Conservation (phyloP, 2,888 invertebrate species). For the Cryptus armator region DNA sequence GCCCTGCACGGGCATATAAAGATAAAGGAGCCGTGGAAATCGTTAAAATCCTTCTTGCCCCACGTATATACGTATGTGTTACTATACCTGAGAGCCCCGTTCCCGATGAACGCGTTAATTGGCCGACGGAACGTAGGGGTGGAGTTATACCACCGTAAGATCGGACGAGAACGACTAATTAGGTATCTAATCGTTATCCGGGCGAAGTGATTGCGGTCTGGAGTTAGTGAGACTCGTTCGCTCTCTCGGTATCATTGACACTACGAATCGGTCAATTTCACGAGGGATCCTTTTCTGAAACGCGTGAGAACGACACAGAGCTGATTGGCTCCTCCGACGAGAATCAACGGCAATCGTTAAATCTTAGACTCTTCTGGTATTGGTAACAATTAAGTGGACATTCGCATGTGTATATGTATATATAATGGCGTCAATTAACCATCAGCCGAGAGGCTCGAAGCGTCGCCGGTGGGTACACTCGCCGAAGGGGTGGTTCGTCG, state of each 20-base stretch:
- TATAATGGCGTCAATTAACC: conserved; percentile 44
- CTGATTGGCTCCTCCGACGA: conserved; percentile 15
- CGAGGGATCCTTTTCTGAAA: conserved; percentile 15
- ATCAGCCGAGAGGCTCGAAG: conserved; percentile 36
- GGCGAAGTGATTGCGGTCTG: conserved; percentile 20
- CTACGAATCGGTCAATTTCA: conserved; percentile 15
- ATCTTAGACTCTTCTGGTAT: background rate
- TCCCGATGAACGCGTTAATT: conserved; percentile 56
- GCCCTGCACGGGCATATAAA: conserved; percentile 45
- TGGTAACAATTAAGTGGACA: conserved; percentile 32
- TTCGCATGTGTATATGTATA: background rate
- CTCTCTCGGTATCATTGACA: background rate
- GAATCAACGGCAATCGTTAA: conserved; percentile 38
- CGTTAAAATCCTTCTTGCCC: conserved; percentile 49
- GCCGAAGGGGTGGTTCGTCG: conserved; percentile 35
- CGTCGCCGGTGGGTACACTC: conserved; percentile 4
- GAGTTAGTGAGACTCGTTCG: conserved; percentile 4
- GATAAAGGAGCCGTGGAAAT: conserved; percentile 53
- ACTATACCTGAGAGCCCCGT: conserved; percentile 10
- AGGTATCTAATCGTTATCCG: conserved; percentile 58
- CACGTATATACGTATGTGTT: background rate
- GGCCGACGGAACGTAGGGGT: conserved; percentile 48
- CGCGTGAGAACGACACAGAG: conserved; percentile 2
- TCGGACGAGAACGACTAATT: conserved; percentile 57
- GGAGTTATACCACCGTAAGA: conserved; percentile 20